These are phyloP conservation scores for Sitobion miscanthi DNA, from an alignment of 1,140 invertebrate genomes.

Conservation along the genomic window DNA sequence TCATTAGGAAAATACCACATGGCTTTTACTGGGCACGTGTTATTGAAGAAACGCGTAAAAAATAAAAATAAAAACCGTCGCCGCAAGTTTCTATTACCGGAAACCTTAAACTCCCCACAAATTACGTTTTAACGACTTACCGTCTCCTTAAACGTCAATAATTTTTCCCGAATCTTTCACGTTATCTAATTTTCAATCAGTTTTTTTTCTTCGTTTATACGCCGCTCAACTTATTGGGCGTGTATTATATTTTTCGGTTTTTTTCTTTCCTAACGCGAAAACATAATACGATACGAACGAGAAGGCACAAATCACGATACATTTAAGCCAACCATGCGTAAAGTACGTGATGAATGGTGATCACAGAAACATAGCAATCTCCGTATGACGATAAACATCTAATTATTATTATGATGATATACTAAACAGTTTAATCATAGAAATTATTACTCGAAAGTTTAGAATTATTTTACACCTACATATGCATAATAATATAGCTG, in stretches of 20 bases:
- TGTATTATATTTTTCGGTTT: background rate
- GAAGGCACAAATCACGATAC: background rate
- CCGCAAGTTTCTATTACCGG: background rate
- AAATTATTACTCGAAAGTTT: background rate
- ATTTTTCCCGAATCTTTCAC: background rate
- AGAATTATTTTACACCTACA: background rate
- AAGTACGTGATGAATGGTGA: background rate
- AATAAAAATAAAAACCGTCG: background rate
- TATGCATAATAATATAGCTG: background rate
- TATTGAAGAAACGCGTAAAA: slow-evolving; percentile 35
- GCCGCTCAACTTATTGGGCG: background rate
- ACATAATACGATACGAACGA: background rate
- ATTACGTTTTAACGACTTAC: slow-evolving; percentile 17
- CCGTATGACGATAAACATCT: background rate
- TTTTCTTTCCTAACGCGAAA: background rate
- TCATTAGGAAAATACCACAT: slow-evolving; percentile 53
- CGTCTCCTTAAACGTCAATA: background rate
- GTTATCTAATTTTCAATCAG: background rate
- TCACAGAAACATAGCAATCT: background rate
- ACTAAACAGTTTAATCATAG: background rate
- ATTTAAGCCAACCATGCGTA: background rate
- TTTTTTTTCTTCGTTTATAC: background rate
- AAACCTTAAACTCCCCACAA: slow-evolving; percentile 23
- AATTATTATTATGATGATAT: background rate
- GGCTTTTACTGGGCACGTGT: slow-evolving; percentile 48